Conservation (phyloP, 2,888 invertebrate species). For the Lasioglossum figueresi region DNA sequence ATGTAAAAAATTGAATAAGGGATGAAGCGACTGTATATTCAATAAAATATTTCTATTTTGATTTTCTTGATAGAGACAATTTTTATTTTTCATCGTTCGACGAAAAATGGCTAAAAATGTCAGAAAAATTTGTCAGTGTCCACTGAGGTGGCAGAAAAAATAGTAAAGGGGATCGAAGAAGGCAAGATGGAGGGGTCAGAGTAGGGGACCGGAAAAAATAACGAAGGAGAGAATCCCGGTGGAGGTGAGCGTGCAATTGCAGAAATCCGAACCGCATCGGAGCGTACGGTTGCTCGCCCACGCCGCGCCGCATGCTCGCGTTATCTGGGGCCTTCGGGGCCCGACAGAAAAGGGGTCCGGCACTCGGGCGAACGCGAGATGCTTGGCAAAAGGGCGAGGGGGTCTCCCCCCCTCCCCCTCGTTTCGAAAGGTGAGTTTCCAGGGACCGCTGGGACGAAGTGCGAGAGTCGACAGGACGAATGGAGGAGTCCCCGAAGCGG, state of each 20-base stretch:
- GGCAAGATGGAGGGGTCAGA: not conserved
- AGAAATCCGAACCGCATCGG: conserved; percentile 58
- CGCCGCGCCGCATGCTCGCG: conserved; percentile 65
- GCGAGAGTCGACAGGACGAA: conserved; percentile 50
- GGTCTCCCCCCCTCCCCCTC: not conserved
- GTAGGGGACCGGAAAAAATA: conserved; percentile 21
- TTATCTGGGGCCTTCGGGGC: conserved; percentile 71
- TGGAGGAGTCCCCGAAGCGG: conserved; percentile 39
- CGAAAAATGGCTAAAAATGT: no score
- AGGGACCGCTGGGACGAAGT: conserved; percentile 61
- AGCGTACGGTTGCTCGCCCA: conserved; percentile 79
- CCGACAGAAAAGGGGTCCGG: conserved; percentile 60
- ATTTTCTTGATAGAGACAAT: no score
- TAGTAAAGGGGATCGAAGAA: not conserved
- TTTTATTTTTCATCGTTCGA: no score
- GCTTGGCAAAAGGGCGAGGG: conserved; percentile 38
- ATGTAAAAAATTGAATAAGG: no score
- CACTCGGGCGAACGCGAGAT: conserved; percentile 21
- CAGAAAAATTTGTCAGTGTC: no score
- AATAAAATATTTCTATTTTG: no score
- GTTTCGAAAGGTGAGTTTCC: conserved; percentile 57
- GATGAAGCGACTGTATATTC: no score
- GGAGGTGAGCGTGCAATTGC: conserved; percentile 52
- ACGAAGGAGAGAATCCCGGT: conserved; percentile 34
- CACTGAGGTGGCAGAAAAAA: not conserved